Evolutionary conservation across 64 coral and sea anemone genomes (phyloP).

Genomic region (Actinia equina): DNA sequence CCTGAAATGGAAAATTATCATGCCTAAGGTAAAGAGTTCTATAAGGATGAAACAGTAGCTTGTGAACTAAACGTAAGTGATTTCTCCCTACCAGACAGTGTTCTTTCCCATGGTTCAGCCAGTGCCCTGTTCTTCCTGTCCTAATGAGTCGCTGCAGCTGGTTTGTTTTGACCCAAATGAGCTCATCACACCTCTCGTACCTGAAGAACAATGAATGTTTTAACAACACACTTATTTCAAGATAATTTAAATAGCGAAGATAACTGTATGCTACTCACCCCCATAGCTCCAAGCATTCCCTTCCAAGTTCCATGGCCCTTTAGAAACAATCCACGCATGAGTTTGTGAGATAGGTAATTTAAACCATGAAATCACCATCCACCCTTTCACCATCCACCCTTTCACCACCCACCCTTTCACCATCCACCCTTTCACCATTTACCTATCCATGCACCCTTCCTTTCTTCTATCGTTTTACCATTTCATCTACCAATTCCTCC

Average conservation of each 20-base stretch:
- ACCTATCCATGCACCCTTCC: too few relatives aligned
- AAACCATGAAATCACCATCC: too few relatives aligned
- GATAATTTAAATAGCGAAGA: not conserved
- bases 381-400: too few relatives aligned
- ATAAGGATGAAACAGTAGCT: too few relatives aligned
- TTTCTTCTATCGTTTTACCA: too few relatives aligned
- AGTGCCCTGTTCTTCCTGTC: slow-evolving; percentile 94
- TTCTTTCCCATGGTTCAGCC: slow-evolving; percentile 98
- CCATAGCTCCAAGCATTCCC: slow-evolving; percentile 96
- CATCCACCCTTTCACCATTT: too few relatives aligned
- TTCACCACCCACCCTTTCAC: too few relatives aligned
- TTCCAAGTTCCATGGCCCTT: slow-evolving; percentile 97
- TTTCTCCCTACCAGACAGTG: slow-evolving; percentile 76
- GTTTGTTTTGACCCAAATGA: slow-evolving; percentile 99
- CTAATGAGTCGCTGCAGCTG: slow-evolving; percentile 90
- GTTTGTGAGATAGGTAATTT: too few relatives aligned
- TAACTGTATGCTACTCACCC: slow-evolving; percentile 44
- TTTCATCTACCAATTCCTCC: too few relatives aligned
- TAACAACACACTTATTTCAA: not conserved
- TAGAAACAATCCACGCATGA: slow-evolving; percentile 5
- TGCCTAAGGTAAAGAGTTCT: too few relatives aligned
- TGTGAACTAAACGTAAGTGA: not conserved
- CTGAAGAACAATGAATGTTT: slow-evolving; percentile 35
- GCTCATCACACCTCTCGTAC: slow-evolving; percentile 87
- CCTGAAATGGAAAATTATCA: too few relatives aligned